Evolutionary conservation across 2,888 invertebrate genomes (phyloP).

Genomic region (Lasioglossum vierecki): DNA sequence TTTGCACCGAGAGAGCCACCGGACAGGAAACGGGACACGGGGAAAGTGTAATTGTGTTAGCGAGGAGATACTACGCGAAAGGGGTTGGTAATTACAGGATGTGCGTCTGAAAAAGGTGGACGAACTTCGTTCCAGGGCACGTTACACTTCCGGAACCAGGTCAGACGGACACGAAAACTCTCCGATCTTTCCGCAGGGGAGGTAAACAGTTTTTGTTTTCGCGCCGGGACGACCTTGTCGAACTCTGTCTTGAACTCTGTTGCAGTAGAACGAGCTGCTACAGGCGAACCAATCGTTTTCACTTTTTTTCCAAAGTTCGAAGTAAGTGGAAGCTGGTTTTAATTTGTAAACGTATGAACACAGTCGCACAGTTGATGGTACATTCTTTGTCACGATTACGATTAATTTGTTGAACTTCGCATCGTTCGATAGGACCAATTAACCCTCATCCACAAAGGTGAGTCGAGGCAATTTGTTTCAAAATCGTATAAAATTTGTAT

Average conservation of each 20-base stretch:
- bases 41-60: background rate
- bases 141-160: slow-evolving; percentile 3
- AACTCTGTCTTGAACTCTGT: background rate
- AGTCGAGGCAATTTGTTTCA: too few species aligned
- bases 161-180: slow-evolving; percentile 10
- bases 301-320: background rate
- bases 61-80: background rate
- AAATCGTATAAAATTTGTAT: too few species aligned
- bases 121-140: background rate
- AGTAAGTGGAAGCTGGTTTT: too few species aligned
- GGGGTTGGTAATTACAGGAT: background rate
- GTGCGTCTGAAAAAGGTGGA: background rate
- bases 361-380: background rate
- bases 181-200: background rate
- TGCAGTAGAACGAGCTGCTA: background rate
- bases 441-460: too few species aligned
- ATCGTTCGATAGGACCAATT: background rate
- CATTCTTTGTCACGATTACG: background rate
- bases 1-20: background rate
- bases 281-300: background rate
- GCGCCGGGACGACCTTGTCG: background rate
- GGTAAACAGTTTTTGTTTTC: slow-evolving; percentile 1
- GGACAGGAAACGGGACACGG: background rate
- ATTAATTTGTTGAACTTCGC: background rate
- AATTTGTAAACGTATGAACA: background rate